Evolutionary conservation across 2,888 invertebrate genomes (phyloP).

Genomic region (Drosophila borealis): DNA sequence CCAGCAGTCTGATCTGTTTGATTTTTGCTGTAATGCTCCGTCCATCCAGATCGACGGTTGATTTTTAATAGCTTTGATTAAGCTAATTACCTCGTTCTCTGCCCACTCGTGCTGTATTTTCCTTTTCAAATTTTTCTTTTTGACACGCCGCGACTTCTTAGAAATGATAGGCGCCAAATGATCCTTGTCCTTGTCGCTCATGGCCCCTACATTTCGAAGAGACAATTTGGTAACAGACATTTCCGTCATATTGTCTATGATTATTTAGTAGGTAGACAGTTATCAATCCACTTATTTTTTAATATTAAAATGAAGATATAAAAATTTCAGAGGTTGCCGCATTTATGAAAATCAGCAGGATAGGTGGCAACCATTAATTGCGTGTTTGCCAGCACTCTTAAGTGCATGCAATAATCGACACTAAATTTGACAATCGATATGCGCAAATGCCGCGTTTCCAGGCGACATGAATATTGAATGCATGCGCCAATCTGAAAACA

Average conservation of each 20-base stretch:
- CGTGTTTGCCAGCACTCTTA: constrained; percentile 1
- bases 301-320: neutral
- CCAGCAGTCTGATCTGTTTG: neutral
- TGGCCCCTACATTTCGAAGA: neutral
- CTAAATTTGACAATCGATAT: neutral
- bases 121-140: neutral
- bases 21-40: neutral
- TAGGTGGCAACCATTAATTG: neutral
- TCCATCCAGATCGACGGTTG: constrained; percentile 14
- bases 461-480: neutral
- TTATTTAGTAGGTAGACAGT: neutral
- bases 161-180: neutral
- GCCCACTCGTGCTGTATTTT: constrained; percentile 21
- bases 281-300: neutral
- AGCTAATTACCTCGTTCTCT: constrained; percentile 8
- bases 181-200: neutral
- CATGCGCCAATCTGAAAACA: neutral
- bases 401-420: constrained; percentile 5
- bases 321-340: neutral
- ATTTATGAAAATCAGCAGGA: neutral
- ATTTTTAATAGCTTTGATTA: constrained; percentile 15
- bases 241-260: neutral
- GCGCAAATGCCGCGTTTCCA: neutral
- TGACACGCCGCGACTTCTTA: constrained; percentile 5
- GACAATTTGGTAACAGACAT: neutral